These are phyloP conservation scores for Pyxicephalus adspersus DNA, from an alignment of 2,113 vertebrate species.

Conservation along the genomic window DNA sequence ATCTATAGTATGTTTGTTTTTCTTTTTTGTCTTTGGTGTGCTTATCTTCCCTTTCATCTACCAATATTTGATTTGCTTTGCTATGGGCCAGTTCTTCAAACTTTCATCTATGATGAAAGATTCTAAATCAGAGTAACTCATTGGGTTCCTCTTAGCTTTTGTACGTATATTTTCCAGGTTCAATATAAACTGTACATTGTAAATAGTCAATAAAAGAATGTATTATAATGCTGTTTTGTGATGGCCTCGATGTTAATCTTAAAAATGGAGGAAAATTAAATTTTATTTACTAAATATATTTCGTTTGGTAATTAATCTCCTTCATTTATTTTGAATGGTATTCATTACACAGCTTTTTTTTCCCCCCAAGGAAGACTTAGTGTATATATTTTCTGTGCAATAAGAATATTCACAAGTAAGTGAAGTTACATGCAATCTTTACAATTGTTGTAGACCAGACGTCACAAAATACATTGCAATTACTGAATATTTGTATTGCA, in stretches of 20 bases:
- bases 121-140: conserved; percentile 76
- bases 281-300: conserved; percentile 85
- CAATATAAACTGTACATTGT: conserved; percentile 88
- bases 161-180: conserved; percentile 85
- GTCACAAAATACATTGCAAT: too few relatives aligned
- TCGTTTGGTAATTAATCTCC: background rate
- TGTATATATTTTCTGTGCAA: too few relatives aligned
- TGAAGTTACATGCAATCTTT: too few relatives aligned
- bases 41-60: conserved; percentile 58
- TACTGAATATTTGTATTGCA: too few relatives aligned
- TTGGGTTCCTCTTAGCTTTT: conserved; percentile 86
- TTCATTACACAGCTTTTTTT: too few relatives aligned
- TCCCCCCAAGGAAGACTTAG: too few relatives aligned
- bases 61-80: conserved; percentile 66
- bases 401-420: too few relatives aligned
- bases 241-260: conserved; percentile 80
- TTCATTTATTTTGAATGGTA: too few relatives aligned
- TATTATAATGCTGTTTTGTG: conserved; percentile 80
- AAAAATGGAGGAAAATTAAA: conserved; percentile 85
- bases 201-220: conserved; percentile 79
- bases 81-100: conserved; percentile 72
- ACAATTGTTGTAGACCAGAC: too few relatives aligned
- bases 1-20: too few relatives aligned
- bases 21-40: conserved; percentile 54
- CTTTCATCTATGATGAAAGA: conserved; percentile 71